Percentiles rank a stretch among this genome's conserved stretches.
phyloP scores from a whole-genome alignment of 2,113 vertebrate genomes.

The Marmota monax region DNA sequence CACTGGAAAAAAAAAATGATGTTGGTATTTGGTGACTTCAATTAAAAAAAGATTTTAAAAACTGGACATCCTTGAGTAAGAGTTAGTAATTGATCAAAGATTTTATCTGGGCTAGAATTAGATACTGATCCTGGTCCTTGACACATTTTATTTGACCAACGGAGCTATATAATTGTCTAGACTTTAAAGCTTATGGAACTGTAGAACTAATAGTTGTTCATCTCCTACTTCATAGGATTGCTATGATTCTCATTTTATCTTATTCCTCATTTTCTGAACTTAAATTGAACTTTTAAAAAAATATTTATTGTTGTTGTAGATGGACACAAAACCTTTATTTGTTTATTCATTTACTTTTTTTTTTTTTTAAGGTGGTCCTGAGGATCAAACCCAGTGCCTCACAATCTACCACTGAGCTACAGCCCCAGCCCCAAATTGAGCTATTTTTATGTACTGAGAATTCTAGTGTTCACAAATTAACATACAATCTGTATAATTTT shows the following conservation, averaged over 20 bases:
- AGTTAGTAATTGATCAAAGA: neutral
- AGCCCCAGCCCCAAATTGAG: neutral
- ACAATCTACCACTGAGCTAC: too few species aligned
- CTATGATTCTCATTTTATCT: neutral
- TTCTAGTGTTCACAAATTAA: neutral
- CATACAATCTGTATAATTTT: neutral
- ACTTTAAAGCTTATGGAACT: neutral
- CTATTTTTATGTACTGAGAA: conserved; percentile 6
- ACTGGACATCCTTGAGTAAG: neutral
- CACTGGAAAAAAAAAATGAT: neutral
- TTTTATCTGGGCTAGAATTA: neutral
- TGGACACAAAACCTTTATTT: too few species aligned
- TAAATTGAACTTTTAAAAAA: neutral
- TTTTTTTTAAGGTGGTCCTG: too few species aligned
- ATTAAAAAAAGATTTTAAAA: conserved; percentile 1
- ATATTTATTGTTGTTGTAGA: too few species aligned
- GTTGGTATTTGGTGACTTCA: conserved; percentile 4
- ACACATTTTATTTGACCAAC: neutral
- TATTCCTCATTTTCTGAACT: neutral
- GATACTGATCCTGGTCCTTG: neutral
- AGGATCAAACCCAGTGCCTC: too few species aligned
- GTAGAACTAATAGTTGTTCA: neutral
- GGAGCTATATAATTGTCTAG: neutral
- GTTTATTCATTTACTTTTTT: too few species aligned
- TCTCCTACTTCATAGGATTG: neutral